These are phyloP conservation scores for Nerophis lumbriciformis DNA, from an alignment of 2,113 vertebrate genomes.

Conservation along the genomic window DNA sequence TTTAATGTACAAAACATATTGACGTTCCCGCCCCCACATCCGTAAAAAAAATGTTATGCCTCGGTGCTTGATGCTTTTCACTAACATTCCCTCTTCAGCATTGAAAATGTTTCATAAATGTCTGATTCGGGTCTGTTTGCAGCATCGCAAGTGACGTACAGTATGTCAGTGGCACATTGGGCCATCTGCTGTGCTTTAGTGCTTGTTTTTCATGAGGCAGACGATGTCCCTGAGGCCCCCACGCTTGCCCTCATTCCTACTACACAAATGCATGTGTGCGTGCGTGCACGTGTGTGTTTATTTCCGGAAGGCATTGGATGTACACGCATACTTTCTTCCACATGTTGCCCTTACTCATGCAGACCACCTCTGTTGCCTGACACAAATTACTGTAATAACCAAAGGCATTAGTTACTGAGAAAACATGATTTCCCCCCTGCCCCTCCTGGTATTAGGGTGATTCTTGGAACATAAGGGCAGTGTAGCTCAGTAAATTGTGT, in stretches of 20 bases:
- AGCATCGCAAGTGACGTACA: neutral
- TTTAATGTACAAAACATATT: too few relatives aligned
- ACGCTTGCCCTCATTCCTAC: constrained; percentile 51
- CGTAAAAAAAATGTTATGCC: too few relatives aligned
- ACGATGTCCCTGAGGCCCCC: constrained; percentile 45
- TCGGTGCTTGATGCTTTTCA: too few relatives aligned
- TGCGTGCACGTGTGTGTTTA: neutral
- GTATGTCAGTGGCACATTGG: constrained; percentile 12
- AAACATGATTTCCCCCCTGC: constrained; percentile 15
- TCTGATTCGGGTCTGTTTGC: neutral
- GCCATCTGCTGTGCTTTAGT: constrained; percentile 57
- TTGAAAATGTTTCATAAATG: too few relatives aligned
- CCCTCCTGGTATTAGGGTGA: neutral
- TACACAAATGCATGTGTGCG: constrained; percentile 16
- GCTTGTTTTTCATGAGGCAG: constrained; percentile 60
- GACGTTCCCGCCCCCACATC: too few relatives aligned
- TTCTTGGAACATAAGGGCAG: neutral
- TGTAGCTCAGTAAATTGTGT: too few relatives aligned
- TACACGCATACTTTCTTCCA: neutral
- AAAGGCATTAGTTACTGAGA: neutral
- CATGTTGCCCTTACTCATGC: neutral
- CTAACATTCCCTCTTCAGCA: too few relatives aligned
- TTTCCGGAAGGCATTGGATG: neutral
- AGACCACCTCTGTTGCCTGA: constrained; percentile 1
- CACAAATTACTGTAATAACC: neutral